A percentile compares a stretch with the other conserved stretches of the same genome.
Evolutionary conservation across 2,113 vertebrate species (phyloP).

Genomic region (Sciurus niger): DNA sequence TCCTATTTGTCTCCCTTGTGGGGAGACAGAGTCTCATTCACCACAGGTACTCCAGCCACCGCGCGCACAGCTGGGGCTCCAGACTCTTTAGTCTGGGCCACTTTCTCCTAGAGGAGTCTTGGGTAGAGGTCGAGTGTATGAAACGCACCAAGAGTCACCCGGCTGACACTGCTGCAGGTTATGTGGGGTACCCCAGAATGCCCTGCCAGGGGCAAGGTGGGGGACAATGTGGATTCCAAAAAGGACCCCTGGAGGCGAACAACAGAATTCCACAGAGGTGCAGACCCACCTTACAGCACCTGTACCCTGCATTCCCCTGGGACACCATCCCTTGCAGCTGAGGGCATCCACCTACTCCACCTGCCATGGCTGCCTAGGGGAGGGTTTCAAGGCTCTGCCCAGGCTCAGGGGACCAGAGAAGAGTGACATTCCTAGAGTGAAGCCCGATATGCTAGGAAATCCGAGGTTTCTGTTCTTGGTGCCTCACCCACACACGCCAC

Average conservation of each 20-base stretch:
- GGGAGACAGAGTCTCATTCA: not conserved
- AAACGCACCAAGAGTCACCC: not conserved
- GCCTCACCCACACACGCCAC: not conserved
- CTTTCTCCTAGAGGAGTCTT: not conserved
- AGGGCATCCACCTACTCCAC: not conserved
- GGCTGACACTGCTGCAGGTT: not conserved
- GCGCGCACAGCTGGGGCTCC: not conserved
- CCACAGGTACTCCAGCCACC: not conserved
- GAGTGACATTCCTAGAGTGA: too few relatives aligned
- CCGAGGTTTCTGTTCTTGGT: not conserved
- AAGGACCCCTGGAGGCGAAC: not conserved
- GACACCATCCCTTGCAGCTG: not conserved
- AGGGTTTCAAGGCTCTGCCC: not conserved
- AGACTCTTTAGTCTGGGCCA: not conserved
- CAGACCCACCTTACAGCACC: not conserved
- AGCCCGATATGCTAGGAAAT: rapidly evolving
- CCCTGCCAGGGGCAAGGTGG: not conserved
- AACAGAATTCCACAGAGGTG: not conserved
- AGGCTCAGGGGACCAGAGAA: not conserved
- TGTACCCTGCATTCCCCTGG: not conserved
- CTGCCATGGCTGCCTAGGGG: not conserved
- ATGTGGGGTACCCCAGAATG: not conserved
- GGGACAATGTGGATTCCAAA: not conserved
- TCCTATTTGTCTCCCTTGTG: not conserved
- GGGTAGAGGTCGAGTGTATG: too few relatives aligned